A percentile compares a stretch with the other conserved stretches of the same genome.
These are phyloP conservation scores for Eulemur rufifrons DNA, from an alignment of 2,113 vertebrate species.

Conservation along the genomic window DNA sequence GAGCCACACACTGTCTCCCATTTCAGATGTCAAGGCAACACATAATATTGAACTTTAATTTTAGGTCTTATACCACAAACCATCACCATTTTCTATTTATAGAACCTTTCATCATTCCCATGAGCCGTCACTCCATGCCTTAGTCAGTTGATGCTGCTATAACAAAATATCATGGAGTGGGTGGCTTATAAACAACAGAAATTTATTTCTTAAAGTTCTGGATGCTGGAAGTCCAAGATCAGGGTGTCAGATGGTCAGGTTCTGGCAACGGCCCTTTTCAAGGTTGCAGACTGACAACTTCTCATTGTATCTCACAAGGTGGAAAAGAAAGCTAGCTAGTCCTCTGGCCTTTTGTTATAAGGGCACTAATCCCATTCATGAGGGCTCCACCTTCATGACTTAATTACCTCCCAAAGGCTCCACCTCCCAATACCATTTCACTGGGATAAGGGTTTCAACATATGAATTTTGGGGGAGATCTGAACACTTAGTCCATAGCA, in stretches of 20 bases:
- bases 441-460: neutral
- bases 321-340: neutral
- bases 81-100: neutral
- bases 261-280: neutral
- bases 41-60: neutral
- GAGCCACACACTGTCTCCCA: neutral
- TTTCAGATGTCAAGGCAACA: constrained; percentile 8
- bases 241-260: neutral
- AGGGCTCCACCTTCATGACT: neutral
- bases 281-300: neutral
- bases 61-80: neutral
- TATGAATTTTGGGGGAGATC: neutral
- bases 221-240: neutral
- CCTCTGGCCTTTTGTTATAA: neutral
- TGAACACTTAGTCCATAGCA: neutral
- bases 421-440: neutral
- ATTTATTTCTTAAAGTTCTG: neutral
- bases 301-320: neutral
- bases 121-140: neutral
- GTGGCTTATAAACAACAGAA: neutral
- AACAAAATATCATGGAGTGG: neutral
- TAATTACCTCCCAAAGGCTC: neutral
- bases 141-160: neutral
- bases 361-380: neutral
- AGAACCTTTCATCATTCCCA: neutral